These are phyloP conservation scores for Lepidurus packardi DNA, from an alignment of 1,140 invertebrate genomes.

Conservation along the genomic window DNA sequence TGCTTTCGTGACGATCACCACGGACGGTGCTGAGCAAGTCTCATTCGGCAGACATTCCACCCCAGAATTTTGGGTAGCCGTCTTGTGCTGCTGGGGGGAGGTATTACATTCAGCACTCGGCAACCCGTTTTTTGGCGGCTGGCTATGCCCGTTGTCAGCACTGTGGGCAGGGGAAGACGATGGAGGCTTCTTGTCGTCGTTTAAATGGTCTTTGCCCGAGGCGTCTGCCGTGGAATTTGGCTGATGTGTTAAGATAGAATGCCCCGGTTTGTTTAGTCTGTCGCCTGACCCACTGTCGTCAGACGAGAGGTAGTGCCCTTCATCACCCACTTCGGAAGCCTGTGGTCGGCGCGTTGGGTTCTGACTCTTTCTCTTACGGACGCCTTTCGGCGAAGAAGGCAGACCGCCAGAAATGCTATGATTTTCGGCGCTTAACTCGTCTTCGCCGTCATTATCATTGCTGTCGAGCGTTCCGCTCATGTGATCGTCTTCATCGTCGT, in stretches of 20 bases:
- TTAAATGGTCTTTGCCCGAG: slow-evolving; percentile 24
- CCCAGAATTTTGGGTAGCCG: slow-evolving; percentile 29
- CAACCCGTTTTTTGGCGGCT: slow-evolving; percentile 33
- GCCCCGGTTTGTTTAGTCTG: slow-evolving; percentile 31
- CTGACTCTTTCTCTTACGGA: slow-evolving; percentile 79
- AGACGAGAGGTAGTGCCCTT: slow-evolving; percentile 55
- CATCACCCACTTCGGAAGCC: slow-evolving; percentile 38
- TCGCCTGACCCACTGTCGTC: slow-evolving; percentile 62
- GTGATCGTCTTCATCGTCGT: slow-evolving; percentile 56
- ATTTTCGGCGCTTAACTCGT: slow-evolving; percentile 56
- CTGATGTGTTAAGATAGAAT: background rate
- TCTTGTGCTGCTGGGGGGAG: slow-evolving; percentile 29
- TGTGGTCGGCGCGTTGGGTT: slow-evolving; percentile 71
- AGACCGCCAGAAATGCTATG: slow-evolving; percentile 50
- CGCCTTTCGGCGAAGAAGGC: slow-evolving; percentile 40
- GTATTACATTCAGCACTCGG: slow-evolving; percentile 29
- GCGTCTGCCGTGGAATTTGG: background rate
- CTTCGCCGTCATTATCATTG: slow-evolving; percentile 48
- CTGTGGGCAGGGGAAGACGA: background rate
- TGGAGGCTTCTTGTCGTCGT: background rate
- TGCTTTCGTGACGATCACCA: background rate
- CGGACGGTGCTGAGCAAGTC: background rate
- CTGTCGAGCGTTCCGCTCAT: slow-evolving; percentile 60
- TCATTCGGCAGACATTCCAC: slow-evolving; percentile 7
- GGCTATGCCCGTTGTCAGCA: background rate